Percentiles rank a stretch among this genome's conserved stretches.
Evolutionary conservation across 1,140 invertebrate genomes (phyloP).

Genomic region (Acromyrmex echinatior): DNA sequence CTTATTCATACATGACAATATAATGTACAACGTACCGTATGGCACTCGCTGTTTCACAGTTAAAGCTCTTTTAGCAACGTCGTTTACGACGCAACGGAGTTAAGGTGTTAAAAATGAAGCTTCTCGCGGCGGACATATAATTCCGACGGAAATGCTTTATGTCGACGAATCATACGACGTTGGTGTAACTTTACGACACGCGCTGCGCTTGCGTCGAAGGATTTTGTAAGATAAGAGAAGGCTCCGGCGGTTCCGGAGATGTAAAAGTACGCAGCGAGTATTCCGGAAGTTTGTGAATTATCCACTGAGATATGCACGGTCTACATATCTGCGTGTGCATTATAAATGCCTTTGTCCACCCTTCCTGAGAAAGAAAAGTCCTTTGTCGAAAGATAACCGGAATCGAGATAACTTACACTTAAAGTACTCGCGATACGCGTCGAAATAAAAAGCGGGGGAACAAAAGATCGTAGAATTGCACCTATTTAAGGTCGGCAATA

Average conservation of each 20-base stretch:
- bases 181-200: constrained; percentile 58
- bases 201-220: neutral
- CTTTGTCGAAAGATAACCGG: constrained; percentile 10
- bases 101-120: constrained; percentile 58
- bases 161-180: constrained; percentile 41
- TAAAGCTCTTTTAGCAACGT: constrained; percentile 45
- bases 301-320: constrained; percentile 19
- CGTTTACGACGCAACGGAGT: constrained; percentile 26
- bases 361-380: constrained; percentile 18
- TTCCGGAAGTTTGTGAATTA: constrained; percentile 60
- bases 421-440: constrained; percentile 1
- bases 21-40: constrained; percentile 21
- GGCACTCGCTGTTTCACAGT: constrained; percentile 30
- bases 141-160: constrained; percentile 54
- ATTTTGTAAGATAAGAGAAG: constrained; percentile 27
- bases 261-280: constrained; percentile 44
- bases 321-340: constrained; percentile 30
- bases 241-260: neutral
- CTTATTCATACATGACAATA: constrained; percentile 26
- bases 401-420: neutral
- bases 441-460: neutral
- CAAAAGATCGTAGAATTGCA: neutral
- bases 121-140: constrained; percentile 13
- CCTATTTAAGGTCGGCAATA: constrained; percentile 19
- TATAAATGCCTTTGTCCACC: constrained; percentile 37